These are phyloP conservation scores for Pteropus alecto DNA, from an alignment of 2,113 vertebrate genomes.

Conservation along the genomic window DNA sequence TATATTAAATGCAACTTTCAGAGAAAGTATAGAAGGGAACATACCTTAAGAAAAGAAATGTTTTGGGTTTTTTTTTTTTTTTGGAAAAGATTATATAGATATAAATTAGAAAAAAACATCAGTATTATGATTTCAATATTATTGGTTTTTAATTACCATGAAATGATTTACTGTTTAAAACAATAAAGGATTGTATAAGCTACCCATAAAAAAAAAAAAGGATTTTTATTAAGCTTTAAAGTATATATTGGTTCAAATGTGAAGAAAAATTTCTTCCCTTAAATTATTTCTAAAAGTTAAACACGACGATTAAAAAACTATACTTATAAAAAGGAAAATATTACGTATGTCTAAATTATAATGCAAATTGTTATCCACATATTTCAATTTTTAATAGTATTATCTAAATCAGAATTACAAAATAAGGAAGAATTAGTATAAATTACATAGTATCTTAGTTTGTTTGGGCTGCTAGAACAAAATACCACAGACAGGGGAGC, in stretches of 20 bases:
- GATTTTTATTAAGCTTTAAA: constrained; percentile 33
- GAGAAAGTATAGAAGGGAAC: constrained; percentile 1
- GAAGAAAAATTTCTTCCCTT: background rate
- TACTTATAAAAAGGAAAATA: background rate
- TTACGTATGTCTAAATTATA: background rate
- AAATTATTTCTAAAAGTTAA: constrained; percentile 22
- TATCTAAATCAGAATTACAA: background rate
- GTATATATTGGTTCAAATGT: background rate
- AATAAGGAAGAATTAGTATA: background rate
- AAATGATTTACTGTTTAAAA: constrained; percentile 50
- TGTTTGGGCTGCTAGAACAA: background rate
- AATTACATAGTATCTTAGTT: background rate
- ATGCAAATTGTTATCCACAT: background rate
- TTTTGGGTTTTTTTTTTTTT: background rate
- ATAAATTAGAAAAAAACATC: background rate
- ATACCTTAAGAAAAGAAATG: constrained; percentile 34
- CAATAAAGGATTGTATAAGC: background rate
- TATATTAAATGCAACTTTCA: constrained; percentile 32
- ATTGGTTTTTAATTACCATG: background rate
- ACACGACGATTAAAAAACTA: background rate
- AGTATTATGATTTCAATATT: background rate
- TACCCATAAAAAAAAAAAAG: background rate
- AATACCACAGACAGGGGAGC: background rate
- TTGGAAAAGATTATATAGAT: background rate
- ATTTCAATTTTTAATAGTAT: constrained; percentile 19